A percentile compares a stretch with the other conserved stretches of the same genome.
phyloP scores from a whole-genome alignment of 1,140 invertebrate species.

The Drosophila mojavensis region DNA sequence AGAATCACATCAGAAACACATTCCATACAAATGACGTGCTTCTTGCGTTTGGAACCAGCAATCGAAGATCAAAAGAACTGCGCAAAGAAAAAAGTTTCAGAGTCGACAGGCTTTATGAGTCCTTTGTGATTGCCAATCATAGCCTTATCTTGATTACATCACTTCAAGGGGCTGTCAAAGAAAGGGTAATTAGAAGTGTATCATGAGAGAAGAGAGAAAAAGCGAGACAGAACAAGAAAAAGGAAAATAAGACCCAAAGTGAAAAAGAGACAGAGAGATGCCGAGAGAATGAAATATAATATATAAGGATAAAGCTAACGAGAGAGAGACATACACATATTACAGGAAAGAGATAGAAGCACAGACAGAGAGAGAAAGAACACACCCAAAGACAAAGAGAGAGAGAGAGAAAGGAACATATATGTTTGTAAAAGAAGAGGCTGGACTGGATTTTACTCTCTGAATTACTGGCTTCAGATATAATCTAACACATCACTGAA shows the following conservation, averaged over 20 bases:
- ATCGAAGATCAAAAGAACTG: not conserved
- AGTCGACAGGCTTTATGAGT: too few species aligned
- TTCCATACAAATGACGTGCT: not conserved
- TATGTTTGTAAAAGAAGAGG: not conserved
- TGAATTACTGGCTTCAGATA: too few species aligned
- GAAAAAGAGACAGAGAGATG: not conserved
- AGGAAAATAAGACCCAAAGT: too few species aligned
- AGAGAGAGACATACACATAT: too few species aligned
- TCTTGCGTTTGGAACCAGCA: not conserved
- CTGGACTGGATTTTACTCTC: not conserved
- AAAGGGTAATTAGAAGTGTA: too few species aligned
- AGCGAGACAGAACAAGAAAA: not conserved
- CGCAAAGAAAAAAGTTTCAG: conserved; percentile 12
- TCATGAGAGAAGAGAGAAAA: not conserved
- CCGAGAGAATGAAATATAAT: too few species aligned
- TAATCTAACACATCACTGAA: not conserved
- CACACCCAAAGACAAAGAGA: not conserved
- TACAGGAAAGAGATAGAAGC: too few species aligned
- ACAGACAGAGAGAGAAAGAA: too few species aligned
- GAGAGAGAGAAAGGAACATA: not conserved
- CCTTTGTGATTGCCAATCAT: not conserved
- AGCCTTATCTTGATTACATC: too few species aligned
- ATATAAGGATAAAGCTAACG: too few species aligned
- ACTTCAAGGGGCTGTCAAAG: too few species aligned
- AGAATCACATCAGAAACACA: not conserved